Base-by-base conservation (phyloP, 1,140 invertebrate genomes). In the Calosoma granatense region DNA sequence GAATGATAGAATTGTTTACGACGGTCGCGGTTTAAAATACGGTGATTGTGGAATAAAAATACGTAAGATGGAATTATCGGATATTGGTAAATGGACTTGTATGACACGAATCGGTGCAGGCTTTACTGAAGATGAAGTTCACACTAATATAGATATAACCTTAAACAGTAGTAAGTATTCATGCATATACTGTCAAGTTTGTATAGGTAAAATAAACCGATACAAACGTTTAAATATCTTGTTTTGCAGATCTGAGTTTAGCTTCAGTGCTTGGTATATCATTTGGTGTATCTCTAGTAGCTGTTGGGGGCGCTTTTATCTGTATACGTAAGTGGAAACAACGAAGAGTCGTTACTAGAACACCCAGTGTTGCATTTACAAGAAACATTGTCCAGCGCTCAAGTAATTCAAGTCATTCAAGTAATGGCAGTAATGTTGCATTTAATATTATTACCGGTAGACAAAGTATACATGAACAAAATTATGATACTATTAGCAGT, bases 21-120 rank as follows among this genome's bases (percentile, higher is more conserved):
- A 47, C 15, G 41, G 41, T 4, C 9, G 17, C 9, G 41, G 41
- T 47, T 47, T 47, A 4, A 17, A 47, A 12, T 12, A 47, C 41
- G 41, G 41, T 12, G 41, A 47, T 12, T 47, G 41, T 47, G 41
- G 41, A 47, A 47, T 47, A 47, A 47, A 6, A 47, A 47, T 47
- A 47, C 6, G 15, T 47, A 17, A 17, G 4, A 47, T 47, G 4
- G 3, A 6, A 47, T 3, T 12, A 12, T 4, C 6, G 3, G 41
- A 47, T 4, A 17, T 4, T 11, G 41, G 41, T 12, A 47, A 4
- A 4, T 47, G 41, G 41, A 47, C 9, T 47, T 47, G 41, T 47
- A 47, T 47, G 3, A 47, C 41, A 17, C 41, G 41, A 11, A 47
- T 47, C 4, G 41, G 41, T 12, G 4, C 4, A 12, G 6, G 6